Conservation (phyloP, 2,888 invertebrate species). For the Incurvaria masculella region DNA sequence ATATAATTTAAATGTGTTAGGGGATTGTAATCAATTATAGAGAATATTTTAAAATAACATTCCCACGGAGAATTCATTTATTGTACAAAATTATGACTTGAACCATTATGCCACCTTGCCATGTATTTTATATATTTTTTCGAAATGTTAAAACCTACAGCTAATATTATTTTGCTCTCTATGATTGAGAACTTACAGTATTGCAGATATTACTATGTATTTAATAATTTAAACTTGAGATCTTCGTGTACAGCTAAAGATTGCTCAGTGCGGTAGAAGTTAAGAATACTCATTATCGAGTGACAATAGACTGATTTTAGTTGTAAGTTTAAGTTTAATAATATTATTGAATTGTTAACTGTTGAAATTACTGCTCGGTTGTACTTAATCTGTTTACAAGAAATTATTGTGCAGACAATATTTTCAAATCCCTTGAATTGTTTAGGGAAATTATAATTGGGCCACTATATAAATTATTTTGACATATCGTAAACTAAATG, state of each 20-base stretch:
- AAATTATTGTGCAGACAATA: background rate
- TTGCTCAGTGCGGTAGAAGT: conserved; percentile 35
- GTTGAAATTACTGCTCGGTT: conserved; percentile 8
- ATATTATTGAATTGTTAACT: conserved; percentile 12
- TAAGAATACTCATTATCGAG: conserved; percentile 39
- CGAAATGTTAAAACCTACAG: no score
- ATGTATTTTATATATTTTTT: no score
- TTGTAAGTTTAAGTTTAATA: conserved; percentile 42
- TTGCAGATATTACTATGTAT: conserved; percentile 3
- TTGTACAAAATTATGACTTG: conserved; percentile 10
- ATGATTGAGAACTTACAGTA: no score
- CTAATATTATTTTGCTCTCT: no score
- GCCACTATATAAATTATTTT: no score
- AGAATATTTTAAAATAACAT: conserved; percentile 22
- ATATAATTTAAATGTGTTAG: conserved; percentile 14
- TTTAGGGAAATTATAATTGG: background rate
- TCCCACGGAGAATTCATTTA: conserved; percentile 12
- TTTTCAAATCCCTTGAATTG: background rate
- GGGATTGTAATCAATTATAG: conserved; percentile 25
- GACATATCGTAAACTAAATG: no score
- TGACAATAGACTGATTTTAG: conserved; percentile 48
- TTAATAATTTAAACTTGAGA: no score
- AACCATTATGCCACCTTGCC: background rate
- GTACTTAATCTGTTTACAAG: conserved; percentile 7
- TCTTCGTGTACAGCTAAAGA: conserved; percentile 10